Conservation (phyloP, 2,888 invertebrate genomes). For the Lymantria dispar region DNA sequence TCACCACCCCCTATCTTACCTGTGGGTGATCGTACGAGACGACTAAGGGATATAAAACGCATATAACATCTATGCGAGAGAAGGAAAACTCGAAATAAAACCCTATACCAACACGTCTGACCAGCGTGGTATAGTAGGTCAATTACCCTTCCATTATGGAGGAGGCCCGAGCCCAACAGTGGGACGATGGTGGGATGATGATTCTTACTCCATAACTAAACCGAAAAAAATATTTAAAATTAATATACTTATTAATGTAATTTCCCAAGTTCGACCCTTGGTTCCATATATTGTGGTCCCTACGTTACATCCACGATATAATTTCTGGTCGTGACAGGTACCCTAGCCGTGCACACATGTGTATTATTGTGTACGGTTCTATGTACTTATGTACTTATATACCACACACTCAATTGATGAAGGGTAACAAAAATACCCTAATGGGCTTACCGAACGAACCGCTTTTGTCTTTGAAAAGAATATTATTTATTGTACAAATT, state of each 20-base stretch:
- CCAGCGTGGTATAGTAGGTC: too few species aligned
- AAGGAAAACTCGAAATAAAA: too few species aligned
- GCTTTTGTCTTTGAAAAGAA: constrained; percentile 9
- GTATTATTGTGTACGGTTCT: constrained; percentile 1
- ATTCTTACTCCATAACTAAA: neutral
- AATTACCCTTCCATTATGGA: too few species aligned
- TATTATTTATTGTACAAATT: constrained; percentile 8
- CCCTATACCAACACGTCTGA: too few species aligned
- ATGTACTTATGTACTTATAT: constrained; percentile 13
- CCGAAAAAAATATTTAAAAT: too few species aligned
- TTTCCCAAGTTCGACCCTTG: constrained; percentile 13
- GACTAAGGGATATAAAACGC: too few species aligned
- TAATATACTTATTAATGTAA: neutral
- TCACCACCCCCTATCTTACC: too few species aligned
- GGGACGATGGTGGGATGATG: too few species aligned
- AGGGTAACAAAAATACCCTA: constrained; percentile 10
- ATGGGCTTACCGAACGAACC: constrained; percentile 6
- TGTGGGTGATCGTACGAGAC: too few species aligned
- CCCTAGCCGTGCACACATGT: constrained; percentile 5
- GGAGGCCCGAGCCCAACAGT: too few species aligned
- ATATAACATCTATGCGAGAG: too few species aligned
- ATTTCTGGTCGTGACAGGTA: constrained; percentile 38
- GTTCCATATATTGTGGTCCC: constrained; percentile 17
- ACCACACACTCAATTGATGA: constrained; percentile 7
- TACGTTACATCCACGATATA: constrained; percentile 26